phyloP scores from a whole-genome alignment of 2,797 vertebrate species.

The Ctenochaetus hawaiiensis region DNA sequence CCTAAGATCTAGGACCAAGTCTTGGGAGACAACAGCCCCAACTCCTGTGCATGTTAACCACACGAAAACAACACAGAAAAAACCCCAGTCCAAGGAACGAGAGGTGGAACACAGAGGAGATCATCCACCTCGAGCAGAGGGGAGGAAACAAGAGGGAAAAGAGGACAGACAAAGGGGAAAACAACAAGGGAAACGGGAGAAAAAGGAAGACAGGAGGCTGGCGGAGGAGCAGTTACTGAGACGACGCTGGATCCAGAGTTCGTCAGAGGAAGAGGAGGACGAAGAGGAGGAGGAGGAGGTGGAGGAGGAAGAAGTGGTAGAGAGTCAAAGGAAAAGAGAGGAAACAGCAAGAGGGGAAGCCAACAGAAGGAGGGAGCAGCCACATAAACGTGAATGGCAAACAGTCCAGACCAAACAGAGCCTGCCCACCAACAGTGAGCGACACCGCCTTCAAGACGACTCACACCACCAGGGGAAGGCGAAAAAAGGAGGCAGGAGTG shows the following conservation, averaged over 20 bases:
- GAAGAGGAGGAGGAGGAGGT: slow-evolving; percentile 70
- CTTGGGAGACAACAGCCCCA: slow-evolving; percentile 46
- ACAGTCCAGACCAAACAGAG: slow-evolving; percentile 80
- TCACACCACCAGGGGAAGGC: slow-evolving; percentile 61
- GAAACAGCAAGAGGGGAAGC: slow-evolving; percentile 77
- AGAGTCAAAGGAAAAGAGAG: slow-evolving; percentile 82
- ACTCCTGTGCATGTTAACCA: slow-evolving; percentile 47
- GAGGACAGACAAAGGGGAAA: slow-evolving; percentile 59
- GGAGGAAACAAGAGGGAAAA: slow-evolving; percentile 58
- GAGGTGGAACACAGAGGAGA: slow-evolving; percentile 78
- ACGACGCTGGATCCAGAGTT: slow-evolving; percentile 81
- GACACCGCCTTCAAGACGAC: slow-evolving; percentile 73
- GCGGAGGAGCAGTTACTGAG: slow-evolving; percentile 83
- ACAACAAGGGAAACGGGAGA: slow-evolving; percentile 63
- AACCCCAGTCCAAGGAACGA: slow-evolving; percentile 63
- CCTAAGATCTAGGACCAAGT: slow-evolving; percentile 67
- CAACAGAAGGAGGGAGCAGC: slow-evolving; percentile 72
- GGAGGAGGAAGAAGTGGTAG: slow-evolving; percentile 77
- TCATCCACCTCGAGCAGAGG: slow-evolving; percentile 69
- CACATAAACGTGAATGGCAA: slow-evolving; percentile 72
- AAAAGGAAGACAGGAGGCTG: slow-evolving; percentile 84
- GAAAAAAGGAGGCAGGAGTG: slow-evolving; percentile 66
- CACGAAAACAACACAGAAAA: slow-evolving; percentile 66
- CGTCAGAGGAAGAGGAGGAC: slow-evolving; percentile 73
- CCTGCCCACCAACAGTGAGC: slow-evolving; percentile 62